These are phyloP conservation scores for Daphoenositta chrysoptera DNA, from an alignment of 2,113 vertebrate species.

Conservation along the genomic window DNA sequence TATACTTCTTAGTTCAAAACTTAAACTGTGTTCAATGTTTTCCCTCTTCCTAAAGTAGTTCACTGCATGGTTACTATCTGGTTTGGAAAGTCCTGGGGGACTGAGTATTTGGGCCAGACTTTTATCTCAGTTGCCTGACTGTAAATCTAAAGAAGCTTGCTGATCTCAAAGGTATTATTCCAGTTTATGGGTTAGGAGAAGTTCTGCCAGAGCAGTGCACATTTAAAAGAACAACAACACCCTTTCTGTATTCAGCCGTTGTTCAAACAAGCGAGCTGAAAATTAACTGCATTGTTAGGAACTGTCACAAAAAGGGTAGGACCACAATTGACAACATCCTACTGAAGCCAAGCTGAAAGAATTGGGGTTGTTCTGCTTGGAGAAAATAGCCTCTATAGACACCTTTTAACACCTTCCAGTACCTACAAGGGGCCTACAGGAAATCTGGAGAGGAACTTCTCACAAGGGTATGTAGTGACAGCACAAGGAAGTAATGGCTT, in stretches of 20 bases:
- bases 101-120: background rate
- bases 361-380: background rate
- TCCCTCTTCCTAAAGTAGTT: background rate
- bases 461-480: background rate
- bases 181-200: background rate
- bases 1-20: background rate
- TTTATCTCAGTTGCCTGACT: background rate
- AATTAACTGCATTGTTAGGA: background rate
- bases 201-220: background rate
- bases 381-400: background rate
- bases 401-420: background rate
- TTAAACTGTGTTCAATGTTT: background rate
- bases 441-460: background rate
- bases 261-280: background rate
- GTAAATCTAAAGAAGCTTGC: background rate
- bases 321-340: background rate
- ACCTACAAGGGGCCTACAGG: too few relatives aligned
- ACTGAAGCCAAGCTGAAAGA: background rate
- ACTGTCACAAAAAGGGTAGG: background rate
- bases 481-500: background rate
- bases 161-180: conserved; percentile 26
- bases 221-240: background rate
- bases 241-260: background rate
- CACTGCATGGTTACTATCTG: background rate
- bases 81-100: background rate